A percentile compares a stretch with the other conserved stretches of the same genome.
These are phyloP conservation scores for Drosophila mercatorum DNA, from an alignment of 2,888 invertebrate species.

Conservation along the genomic window DNA sequence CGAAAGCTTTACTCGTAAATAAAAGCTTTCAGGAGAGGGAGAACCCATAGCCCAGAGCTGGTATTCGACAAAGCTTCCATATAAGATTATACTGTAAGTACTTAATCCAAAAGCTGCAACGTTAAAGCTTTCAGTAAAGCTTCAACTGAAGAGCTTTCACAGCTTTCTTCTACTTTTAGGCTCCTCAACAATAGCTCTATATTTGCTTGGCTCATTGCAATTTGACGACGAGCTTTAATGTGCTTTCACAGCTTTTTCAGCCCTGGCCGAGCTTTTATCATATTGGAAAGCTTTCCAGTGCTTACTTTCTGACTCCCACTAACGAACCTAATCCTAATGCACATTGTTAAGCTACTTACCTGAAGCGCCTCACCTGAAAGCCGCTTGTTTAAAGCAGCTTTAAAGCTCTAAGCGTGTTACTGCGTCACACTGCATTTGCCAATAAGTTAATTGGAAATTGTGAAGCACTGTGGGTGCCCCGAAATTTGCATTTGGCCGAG, in stretches of 20 bases:
- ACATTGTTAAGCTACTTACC: neutral
- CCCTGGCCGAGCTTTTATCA: neutral
- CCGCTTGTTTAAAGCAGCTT: neutral
- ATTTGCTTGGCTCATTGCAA: no score
- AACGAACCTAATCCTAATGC: neutral
- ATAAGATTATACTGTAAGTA: no score
- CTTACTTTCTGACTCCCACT: no score
- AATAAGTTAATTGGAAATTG: neutral
- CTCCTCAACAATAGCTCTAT: neutral
- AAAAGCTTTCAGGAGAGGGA: no score
- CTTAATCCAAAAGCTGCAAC: no score
- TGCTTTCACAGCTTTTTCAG: neutral
- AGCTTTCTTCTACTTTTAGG: no score
- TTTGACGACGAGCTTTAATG: neutral
- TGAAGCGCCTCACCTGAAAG: neutral
- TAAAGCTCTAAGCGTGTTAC: neutral
- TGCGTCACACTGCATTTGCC: neutral
- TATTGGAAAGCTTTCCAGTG: no score
- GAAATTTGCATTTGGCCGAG: neutral
- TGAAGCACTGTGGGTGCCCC: neutral
- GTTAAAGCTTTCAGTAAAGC: no score
- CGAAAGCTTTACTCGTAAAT: no score
- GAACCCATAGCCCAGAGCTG: no score
- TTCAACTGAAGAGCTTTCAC: no score
- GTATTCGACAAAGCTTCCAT: no score